Base-by-base conservation (phyloP, 2,888 invertebrate genomes). In the Meloe dianella region DNA sequence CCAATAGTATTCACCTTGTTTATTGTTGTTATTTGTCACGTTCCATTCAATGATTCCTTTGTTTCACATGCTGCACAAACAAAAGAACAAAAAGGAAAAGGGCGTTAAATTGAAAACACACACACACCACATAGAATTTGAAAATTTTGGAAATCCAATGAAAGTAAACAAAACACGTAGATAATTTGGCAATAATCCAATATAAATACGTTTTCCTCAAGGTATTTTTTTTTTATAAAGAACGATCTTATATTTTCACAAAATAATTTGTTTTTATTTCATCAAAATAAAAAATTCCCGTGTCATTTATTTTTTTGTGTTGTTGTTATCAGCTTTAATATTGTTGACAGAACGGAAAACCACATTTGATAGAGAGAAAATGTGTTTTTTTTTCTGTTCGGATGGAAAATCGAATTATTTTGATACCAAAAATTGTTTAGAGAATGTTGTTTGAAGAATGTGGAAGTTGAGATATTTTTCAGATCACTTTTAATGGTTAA, bases 1-100 rank as follows among this genome's bases (percentile, higher is more conserved):
- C 47, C 47, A 47, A 47, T 20, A 41, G 17, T 17, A 17, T 47
- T 47, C 47, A 47, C 47, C 47, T 47, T 47, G 47, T 47, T n/a
- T 41, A 5, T 32, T 32, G 32, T 32, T 32, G 32, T 32, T 32
- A 3, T 29, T 27, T 32, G 57, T 27, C 58, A 20, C 58, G 58
- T 58, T 35, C 58, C 35, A 20, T 20, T 27, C 58, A 47, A 47
- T 47, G 58, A 30, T 20, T 58, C 35, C 58, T 58, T 58, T 58
- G 58, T 58, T 35, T 35, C 32, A 10, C 8, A 58, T 20, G 0
- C 9, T 17, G 24, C 17, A 22, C 6, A 22, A 7, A 57, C 8
- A 57, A 24, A 57, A 57, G 29, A 8, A 57, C 8, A 17, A 32
- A n/a, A n/a, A n/a, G n/a, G n/a, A n/a, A n/a, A n/a, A n/a, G n/a